Conservation (phyloP, 2,888 invertebrate species). For the Eupithecia subfuscata region DNA sequence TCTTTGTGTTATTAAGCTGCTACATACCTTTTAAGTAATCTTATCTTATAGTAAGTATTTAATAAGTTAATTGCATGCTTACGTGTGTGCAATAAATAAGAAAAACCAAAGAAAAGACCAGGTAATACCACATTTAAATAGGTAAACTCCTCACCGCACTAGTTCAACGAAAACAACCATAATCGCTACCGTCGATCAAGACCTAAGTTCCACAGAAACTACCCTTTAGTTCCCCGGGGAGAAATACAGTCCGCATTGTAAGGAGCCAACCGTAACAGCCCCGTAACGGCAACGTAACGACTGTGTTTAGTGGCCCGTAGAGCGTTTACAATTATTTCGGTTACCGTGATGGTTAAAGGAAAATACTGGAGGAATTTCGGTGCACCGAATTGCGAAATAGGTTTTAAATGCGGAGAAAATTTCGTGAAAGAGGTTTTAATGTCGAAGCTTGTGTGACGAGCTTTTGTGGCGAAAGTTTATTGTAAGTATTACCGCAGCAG, state of each 20-base stretch:
- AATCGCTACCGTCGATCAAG: conserved; percentile 24
- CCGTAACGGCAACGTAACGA: conserved; percentile 36
- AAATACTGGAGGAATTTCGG: conserved; percentile 17
- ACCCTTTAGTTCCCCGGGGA: conserved; percentile 19
- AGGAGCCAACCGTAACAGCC: conserved; percentile 27
- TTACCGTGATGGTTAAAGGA: conserved; percentile 27
- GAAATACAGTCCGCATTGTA: conserved; percentile 21
- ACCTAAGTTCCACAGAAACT: conserved; percentile 20
- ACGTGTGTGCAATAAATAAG: too few species aligned
- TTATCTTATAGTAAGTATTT: too few species aligned
- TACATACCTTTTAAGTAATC: too few species aligned
- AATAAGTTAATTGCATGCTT: too few species aligned
- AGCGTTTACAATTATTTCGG: conserved; percentile 38
- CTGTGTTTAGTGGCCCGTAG: conserved; percentile 37
- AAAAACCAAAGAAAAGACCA: not conserved
- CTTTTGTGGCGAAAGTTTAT: not conserved
- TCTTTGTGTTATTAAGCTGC: too few species aligned
- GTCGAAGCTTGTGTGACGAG: not conserved
- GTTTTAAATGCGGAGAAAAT: not conserved
- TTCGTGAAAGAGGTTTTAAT: not conserved
- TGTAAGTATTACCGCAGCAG: not conserved
- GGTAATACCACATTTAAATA: not conserved
- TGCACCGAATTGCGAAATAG: conserved; percentile 7
- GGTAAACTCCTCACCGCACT: not conserved
- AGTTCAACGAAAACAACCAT: conserved; percentile 16